Evolutionary conservation across 2,113 vertebrate genomes (phyloP), one percentile per base, ranked within the genome.

Genomic region (Malurus elegans): DNA sequence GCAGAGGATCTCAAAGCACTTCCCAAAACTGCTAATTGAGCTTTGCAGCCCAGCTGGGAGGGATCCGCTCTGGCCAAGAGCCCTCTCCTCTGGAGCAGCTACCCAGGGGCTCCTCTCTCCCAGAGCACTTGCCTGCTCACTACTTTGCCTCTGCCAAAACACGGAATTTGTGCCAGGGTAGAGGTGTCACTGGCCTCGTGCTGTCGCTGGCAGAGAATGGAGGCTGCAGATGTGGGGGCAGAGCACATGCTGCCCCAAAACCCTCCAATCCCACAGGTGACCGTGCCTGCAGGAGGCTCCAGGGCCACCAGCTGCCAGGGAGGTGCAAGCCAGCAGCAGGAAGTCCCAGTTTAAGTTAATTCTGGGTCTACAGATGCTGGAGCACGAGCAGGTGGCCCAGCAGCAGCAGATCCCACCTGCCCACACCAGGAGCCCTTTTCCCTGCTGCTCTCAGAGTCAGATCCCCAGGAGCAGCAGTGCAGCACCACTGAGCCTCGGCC

Each of bases 361-460:
- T 42, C 28, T 18, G 13, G 40, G 7, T 24, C 44, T 34, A 0
- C 2, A 4, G 64, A 4, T 31, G 14, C 5, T 9, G 18, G 36
- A 21, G 18, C 15, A 6, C 8, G 1, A 34, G 31, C 8, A 5
- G 31, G 6, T 8, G 32, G 17, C 66, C n/a, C n/a, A 8, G 25
- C 40, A 79, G 71, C 8, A 1, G 47, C 6, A 40, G 24, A 36
- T 47, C 47, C 25, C 1, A 4, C 69, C 38, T 54, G 6, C 3
- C n/a, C 14, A 8, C 8, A 9, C 34, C 45, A 19, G 7, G 14
- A 81, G 8, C 19, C 57, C 32, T 40, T 60, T 29, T 36, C 18
- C 47, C 44, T 0, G 0, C 71, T 64, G 44, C 58, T 15, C 2
- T 8, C 62, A 18, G 26, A 26, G 24, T 11, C 5, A 0, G n/a